phyloP scores from a whole-genome alignment of 2,113 vertebrate species.

The Nicator chloris region DNA sequence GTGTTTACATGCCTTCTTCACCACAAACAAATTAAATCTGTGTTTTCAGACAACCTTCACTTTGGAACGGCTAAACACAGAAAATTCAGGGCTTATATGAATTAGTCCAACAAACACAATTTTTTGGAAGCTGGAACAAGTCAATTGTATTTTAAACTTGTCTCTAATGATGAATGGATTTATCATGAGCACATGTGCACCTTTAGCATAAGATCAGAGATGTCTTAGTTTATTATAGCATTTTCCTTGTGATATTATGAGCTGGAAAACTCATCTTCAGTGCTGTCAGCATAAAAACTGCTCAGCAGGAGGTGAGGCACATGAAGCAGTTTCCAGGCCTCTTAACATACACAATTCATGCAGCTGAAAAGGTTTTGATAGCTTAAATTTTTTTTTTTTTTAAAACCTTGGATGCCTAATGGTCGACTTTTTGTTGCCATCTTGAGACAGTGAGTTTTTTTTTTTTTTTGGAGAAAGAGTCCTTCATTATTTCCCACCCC shows the following conservation, averaged over 20 bases:
- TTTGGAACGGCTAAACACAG: background rate
- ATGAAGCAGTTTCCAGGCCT: conserved; percentile 60
- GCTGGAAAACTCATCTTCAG: conserved; percentile 23
- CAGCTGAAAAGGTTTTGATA: conserved; percentile 47
- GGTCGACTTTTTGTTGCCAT: background rate
- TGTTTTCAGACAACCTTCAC: background rate
- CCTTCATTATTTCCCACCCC: background rate
- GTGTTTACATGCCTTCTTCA: background rate
- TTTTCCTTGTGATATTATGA: conserved; percentile 31
- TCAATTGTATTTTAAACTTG: background rate
- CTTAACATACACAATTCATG: conserved; percentile 55
- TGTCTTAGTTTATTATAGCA: conserved; percentile 5
- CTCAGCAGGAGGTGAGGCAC: conserved; percentile 57
- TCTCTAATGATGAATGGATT: background rate
- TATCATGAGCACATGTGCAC: background rate
- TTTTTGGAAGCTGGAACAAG: background rate
- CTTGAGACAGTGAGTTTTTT: background rate
- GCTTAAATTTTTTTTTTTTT: background rate
- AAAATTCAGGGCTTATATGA: background rate
- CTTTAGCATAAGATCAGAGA: conserved; percentile 24
- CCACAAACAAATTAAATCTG: background rate
- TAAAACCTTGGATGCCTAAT: background rate
- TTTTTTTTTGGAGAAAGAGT: background rate
- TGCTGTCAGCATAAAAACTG: conserved; percentile 57
- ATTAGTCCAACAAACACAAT: background rate